phyloP scores from a whole-genome alignment of 2,113 vertebrate species.

The Phyllopteryx taeniolatus region DNA sequence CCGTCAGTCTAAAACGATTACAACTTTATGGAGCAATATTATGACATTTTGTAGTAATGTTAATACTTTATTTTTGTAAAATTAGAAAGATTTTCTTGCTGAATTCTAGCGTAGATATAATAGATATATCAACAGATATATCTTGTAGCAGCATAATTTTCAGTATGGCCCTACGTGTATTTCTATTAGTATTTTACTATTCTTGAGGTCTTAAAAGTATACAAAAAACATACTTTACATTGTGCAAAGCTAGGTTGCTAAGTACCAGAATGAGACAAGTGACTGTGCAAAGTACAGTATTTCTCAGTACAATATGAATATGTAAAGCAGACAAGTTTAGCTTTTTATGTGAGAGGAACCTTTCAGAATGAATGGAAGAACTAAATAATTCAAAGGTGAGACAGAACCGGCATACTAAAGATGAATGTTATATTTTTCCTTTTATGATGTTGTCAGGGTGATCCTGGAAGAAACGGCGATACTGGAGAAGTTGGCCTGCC shows the following conservation, averaged over 20 bases:
- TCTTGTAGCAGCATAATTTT: background rate
- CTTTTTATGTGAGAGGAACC: constrained; percentile 6
- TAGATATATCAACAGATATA: too few relatives aligned
- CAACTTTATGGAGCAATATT: too few relatives aligned
- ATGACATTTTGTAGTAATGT: too few relatives aligned
- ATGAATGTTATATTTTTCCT: constrained; percentile 38
- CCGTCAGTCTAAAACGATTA: too few relatives aligned
- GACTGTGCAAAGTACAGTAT: constrained; percentile 4
- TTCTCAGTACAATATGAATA: constrained; percentile 10
- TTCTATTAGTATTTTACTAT: background rate
- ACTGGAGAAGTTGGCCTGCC: constrained; percentile 68
- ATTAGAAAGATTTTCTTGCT: too few relatives aligned
- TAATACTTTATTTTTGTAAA: too few relatives aligned
- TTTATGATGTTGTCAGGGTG: constrained; percentile 65
- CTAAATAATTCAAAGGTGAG: constrained; percentile 6
- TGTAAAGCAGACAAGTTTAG: constrained; percentile 13
- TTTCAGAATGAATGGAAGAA: constrained; percentile 17
- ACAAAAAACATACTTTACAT: background rate
- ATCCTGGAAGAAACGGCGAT: constrained; percentile 65
- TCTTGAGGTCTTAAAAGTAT: background rate
- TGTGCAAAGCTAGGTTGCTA: constrained; percentile 27
- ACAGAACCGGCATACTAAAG: constrained; percentile 12
- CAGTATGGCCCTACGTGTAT: background rate
- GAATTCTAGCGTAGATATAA: background rate
- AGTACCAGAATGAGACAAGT: constrained; percentile 26